phyloP scores from a whole-genome alignment of 2,888 invertebrate species.

The Deilephila porcellus region DNA sequence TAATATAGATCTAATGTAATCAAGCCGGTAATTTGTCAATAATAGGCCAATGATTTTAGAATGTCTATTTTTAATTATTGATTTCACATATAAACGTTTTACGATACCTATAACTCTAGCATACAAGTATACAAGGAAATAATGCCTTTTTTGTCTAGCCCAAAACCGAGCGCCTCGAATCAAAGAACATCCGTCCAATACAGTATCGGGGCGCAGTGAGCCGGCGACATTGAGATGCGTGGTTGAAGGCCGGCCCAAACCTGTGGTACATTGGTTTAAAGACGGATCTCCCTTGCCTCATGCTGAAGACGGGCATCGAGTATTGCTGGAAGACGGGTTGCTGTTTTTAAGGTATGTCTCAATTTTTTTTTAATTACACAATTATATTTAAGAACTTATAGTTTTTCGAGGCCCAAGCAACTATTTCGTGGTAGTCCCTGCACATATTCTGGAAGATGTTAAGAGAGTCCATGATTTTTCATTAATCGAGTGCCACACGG shows the following conservation, averaged over 20 bases:
- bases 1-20: no score
- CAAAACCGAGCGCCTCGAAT: conserved; percentile 96
- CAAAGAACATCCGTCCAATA: conserved; percentile 98
- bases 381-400: not conserved
- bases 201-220: conserved; percentile 97
- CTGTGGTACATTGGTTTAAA: conserved; percentile 96
- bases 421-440: not conserved
- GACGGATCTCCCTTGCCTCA: conserved; percentile 93
- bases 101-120: not conserved
- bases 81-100: no score
- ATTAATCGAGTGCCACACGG: not conserved
- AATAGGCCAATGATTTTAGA: not conserved
- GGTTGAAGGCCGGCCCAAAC: conserved; percentile 96
- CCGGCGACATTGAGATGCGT: conserved; percentile 99
- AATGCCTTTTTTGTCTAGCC: conserved; percentile 77
- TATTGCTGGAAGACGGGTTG: conserved; percentile 95
- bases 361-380: not conserved
- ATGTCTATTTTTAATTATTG: no score
- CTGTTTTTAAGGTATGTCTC: conserved; percentile 90
- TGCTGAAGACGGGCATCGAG: conserved; percentile 94
- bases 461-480: no score
- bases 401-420: no score
- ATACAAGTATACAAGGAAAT: not conserved
- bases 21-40: no score
- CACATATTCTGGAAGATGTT: no score